Base-by-base conservation (phyloP, 92 coral and sea anemone species). In the Porites lobata region DNA sequence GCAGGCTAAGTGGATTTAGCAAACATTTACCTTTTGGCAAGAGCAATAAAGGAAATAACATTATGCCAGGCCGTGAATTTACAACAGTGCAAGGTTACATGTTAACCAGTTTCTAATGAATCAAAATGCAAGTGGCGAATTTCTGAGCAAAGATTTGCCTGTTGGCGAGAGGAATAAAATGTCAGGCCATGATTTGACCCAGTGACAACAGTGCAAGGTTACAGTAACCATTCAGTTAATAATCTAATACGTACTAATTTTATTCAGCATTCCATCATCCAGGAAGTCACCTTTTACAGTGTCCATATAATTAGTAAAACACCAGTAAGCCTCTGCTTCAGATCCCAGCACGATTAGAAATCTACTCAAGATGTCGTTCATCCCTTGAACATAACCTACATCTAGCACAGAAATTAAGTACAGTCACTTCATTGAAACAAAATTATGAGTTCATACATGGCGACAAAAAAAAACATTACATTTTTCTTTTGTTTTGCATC, bases 381-480 rank as follows among this genome's bases (percentile, higher is more conserved):
- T 97, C 20, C 99, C 99, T 77, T 97, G 99, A 47, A 95, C 98
- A 79, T 97, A 97, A 12, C 99, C 99, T 51, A 97, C 93, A 90
- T 97, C 99, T 97, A 67, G 0, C 7, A 56, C n/a, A 84, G 26
- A 22, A 67, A 81, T 38, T 11, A 17, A 18, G 50, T 13, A 11
- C 72, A 72, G 61, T 10, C 61, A 56, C 11, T 10, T 11, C 1
- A 56, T 38, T 38, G 47, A 38, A 38, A 38, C 47, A 38, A 38
- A 38, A 38, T 38, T 7, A 38, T 38, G 47, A 38, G 47, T 38
- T 38, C 1, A 38, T 38, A 38, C 6, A 38, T 5, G 47, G 47
- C 47, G 47, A 29, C 32, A 38, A 38, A 38, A 38, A 38, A 4
- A 38, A 38, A 38, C 47, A 38, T 38, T 38, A 4, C 47, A 38